Evolutionary conservation across 2,888 invertebrate genomes (phyloP).

Genomic region (Thera obeliscata): DNA sequence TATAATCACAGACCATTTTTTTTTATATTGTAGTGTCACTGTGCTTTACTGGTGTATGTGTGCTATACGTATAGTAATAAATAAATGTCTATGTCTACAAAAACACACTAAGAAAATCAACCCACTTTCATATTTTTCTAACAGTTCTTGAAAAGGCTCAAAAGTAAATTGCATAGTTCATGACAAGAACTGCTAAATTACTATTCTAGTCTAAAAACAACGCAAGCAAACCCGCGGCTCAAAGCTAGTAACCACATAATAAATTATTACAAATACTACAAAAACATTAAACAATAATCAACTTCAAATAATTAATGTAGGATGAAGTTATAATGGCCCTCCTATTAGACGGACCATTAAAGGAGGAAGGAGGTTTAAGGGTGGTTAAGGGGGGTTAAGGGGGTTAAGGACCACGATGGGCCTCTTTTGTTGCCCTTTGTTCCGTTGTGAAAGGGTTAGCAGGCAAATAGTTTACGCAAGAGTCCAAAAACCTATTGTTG

Average conservation of each 20-base stretch:
- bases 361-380: conserved; percentile 29
- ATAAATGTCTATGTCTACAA: too few species aligned
- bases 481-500: not conserved
- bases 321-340: conserved; percentile 52
- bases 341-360: conserved; percentile 51
- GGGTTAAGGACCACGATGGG: conserved; percentile 26
- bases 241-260: too few species aligned
- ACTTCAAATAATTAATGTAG: conserved; percentile 47
- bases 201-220: too few species aligned
- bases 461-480: conserved; percentile 16
- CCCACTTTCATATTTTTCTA: too few species aligned
- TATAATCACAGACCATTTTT: too few species aligned
- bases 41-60: too few species aligned
- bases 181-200: too few species aligned
- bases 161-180: too few species aligned
- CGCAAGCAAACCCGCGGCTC: not conserved
- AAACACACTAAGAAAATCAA: too few species aligned
- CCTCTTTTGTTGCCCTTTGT: conserved; percentile 29
- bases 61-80: too few species aligned
- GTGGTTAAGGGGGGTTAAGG: not conserved
- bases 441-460: conserved; percentile 31
- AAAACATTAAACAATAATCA: conserved; percentile 43
- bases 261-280: conserved; percentile 10
- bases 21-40: too few species aligned
- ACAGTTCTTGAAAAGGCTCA: too few species aligned